These are phyloP conservation scores for Steinernema carpocapsae DNA, from an alignment of 2,888 invertebrate species.

Conservation along the genomic window DNA sequence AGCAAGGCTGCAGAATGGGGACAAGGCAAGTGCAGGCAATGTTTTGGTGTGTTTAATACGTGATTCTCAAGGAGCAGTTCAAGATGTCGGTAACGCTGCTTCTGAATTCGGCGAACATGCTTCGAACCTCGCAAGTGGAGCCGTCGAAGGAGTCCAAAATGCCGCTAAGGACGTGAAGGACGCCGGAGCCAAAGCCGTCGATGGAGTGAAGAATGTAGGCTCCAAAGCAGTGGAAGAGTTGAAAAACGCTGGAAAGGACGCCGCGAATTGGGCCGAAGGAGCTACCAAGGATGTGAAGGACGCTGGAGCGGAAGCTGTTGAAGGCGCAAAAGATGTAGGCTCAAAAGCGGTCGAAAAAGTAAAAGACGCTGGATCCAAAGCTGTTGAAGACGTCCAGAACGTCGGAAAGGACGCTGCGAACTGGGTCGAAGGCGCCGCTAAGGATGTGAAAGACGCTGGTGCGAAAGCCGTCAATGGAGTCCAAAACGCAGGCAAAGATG, in stretches of 20 bases:
- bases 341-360: neutral
- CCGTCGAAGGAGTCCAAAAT: conserved; percentile 1
- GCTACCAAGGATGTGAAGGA: neutral
- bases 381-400: neutral
- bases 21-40: no score
- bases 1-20: neutral
- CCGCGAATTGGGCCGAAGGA: neutral
- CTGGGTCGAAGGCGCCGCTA: neutral
- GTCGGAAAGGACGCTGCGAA: neutral
- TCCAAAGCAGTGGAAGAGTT: neutral
- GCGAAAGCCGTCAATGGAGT: neutral
- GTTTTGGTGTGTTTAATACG: no score
- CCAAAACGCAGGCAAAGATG: neutral
- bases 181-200: no score
- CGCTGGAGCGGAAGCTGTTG: neutral
- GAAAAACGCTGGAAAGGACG: conserved; percentile 12
- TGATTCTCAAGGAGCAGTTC: neutral
- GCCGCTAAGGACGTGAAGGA: neutral
- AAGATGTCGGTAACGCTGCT: neutral
- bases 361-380: neutral
- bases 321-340: neutral
- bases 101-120: neutral
- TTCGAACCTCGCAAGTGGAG: neutral
- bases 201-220: neutral
- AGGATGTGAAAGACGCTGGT: neutral